phyloP scores from a whole-genome alignment of 2,888 invertebrate species.

The Eudemis profundana region DNA sequence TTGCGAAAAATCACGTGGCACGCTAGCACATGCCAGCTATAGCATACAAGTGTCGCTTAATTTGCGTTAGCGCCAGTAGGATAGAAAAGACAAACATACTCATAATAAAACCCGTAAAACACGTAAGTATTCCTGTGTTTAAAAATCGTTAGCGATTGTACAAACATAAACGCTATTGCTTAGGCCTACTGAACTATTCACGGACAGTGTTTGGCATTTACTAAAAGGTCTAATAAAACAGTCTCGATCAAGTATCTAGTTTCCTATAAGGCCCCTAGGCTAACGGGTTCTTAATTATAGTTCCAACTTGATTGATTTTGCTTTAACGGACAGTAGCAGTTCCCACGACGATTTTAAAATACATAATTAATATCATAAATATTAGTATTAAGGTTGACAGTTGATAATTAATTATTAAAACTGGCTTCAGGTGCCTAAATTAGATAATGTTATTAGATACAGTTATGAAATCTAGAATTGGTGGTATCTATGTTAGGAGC shows the following conservation, averaged over 20 bases:
- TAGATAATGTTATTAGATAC: slow-evolving; percentile 22
- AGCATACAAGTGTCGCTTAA: too few species aligned
- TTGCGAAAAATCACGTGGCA: too few species aligned
- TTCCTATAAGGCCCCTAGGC: slow-evolving; percentile 1
- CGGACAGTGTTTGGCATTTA: neutral
- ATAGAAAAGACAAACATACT: too few species aligned
- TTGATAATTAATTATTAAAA: slow-evolving; percentile 28
- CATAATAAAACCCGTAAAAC: too few species aligned
- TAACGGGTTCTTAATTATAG: slow-evolving; percentile 5
- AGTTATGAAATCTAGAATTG: slow-evolving; percentile 36
- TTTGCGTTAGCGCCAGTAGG: too few species aligned
- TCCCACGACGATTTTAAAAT: slow-evolving; percentile 1
- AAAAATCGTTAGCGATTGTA: too few species aligned
- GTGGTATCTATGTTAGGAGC: slow-evolving; percentile 7
- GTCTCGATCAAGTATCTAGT: neutral
- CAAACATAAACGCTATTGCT: too few species aligned
- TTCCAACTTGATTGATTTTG: slow-evolving; percentile 17
- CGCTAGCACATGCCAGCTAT: too few species aligned
- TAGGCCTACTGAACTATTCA: too few species aligned
- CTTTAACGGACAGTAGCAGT: slow-evolving; percentile 15
- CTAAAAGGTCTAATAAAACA: neutral
- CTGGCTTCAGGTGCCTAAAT: slow-evolving; percentile 19
- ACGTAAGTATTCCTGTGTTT: too few species aligned
- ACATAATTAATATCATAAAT: slow-evolving; percentile 26
- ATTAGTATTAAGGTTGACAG: slow-evolving; percentile 25